Evolutionary conservation across 2,888 invertebrate genomes (phyloP), one percentile per base, ranked within the genome.

Genomic region (Microplitis manilae): DNA sequence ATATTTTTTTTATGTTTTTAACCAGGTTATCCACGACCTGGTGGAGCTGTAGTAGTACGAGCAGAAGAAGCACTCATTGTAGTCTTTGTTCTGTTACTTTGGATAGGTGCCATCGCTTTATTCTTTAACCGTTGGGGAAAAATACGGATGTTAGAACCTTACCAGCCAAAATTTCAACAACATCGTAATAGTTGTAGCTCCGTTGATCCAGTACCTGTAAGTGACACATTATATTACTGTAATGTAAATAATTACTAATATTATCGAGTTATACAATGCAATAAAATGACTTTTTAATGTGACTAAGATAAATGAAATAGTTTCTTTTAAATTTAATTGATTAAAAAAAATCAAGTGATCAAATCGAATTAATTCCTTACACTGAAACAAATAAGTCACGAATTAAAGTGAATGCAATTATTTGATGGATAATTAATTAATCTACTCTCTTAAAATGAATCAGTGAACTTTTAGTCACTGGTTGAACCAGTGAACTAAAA

Each of bases 41-140:
- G 87, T 39, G 94, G 94, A 82, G 50, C 13, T 50, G 93, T 95
- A 73, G 94, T 96, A 77, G 95, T 97, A 67, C 93, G 96, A 82
- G 95, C 96, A 73, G 96, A 96, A 89, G 96, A 97, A 88, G 94
- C 96, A 17, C 92, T 96, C 72, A 95, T 97, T 85, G 96, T 97
- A 76, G 93, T 95, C 50, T 93, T 96, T 79, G 96, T 96, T 6
- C 91, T 97, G 9, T 92, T 95, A 41, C 92, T 96, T 6, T 97
- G 96, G 96, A 94, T 96, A 73, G 96, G 94, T 0, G 96, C 96
- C 77, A 96, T 96, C 73, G 94, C 95, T 1, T 92, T 96, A 69
- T 97, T 97, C 91, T 96, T 97, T 92, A 96, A 96, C 91, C 94
- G 96, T 82, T 97, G 96, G 96, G 96, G 96, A 87, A 96, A 97